Percentiles rank a stretch among this genome's conserved stretches.
phyloP scores from a whole-genome alignment of 2,888 invertebrate genomes.

The Teleogryllus oceanicus region DNA sequence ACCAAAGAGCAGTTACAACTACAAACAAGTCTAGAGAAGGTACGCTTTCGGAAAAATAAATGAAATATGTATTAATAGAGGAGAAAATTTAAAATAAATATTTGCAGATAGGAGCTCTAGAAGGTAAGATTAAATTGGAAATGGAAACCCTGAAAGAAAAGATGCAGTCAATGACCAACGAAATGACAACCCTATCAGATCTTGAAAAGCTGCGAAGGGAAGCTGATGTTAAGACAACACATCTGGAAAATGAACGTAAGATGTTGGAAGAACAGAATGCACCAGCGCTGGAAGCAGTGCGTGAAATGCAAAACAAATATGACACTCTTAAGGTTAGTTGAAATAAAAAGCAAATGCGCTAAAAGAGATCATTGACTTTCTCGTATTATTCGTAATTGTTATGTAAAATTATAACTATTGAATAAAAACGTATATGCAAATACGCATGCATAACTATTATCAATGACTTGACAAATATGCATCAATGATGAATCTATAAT shows the following conservation, averaged over 20 bases:
- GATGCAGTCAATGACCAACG: constrained; percentile 57
- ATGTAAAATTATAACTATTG: no score
- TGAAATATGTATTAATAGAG: no score
- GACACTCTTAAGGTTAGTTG: constrained; percentile 51
- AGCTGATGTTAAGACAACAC: constrained; percentile 55
- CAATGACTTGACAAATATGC: no score
- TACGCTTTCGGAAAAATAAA: constrained; percentile 35
- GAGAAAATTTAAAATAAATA: no score
- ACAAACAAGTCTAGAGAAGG: constrained; percentile 48
- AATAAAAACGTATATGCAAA: no score
- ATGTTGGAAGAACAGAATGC: constrained; percentile 47
- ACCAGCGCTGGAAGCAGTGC: constrained; percentile 40
- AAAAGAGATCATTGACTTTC: no score
- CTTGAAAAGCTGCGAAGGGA: constrained; percentile 57
- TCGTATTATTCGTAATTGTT: no score
- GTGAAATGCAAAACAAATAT: constrained; percentile 53
- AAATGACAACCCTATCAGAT: constrained; percentile 59
- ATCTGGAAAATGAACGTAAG: constrained; percentile 53
- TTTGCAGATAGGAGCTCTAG: constrained; percentile 60
- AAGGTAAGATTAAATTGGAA: constrained; percentile 62
- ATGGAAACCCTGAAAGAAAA: constrained; percentile 50
- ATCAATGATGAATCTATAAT: no score
- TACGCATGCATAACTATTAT: no score
- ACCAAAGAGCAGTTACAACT: constrained; percentile 56
- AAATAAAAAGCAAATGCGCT: not conserved